These are phyloP conservation scores for Noctua comes DNA, from an alignment of 2,888 invertebrate species.

Conservation along the genomic window DNA sequence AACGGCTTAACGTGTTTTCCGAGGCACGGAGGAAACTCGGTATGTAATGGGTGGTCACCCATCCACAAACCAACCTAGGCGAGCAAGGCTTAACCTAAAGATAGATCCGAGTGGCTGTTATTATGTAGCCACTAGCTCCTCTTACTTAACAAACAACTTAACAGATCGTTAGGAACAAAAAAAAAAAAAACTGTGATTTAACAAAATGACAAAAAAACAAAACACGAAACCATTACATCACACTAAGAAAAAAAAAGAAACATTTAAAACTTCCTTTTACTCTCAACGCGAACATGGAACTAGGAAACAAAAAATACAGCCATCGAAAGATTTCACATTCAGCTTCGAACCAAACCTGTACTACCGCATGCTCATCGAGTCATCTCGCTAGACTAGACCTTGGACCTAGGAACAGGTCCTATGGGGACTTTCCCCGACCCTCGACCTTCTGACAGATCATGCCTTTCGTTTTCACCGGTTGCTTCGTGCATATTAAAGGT, in stretches of 20 bases:
- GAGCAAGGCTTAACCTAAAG: too few species aligned
- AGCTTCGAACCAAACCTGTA: conserved; percentile 41
- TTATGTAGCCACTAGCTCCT: too few species aligned
- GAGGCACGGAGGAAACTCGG: too few species aligned
- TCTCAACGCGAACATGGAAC: conserved; percentile 16
- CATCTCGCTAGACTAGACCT: conserved; percentile 54
- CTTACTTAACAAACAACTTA: too few species aligned
- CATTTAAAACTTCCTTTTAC: conserved; percentile 3
- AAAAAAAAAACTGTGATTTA: too few species aligned
- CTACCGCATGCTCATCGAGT: conserved; percentile 22
- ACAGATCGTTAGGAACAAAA: too few species aligned
- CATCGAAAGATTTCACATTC: conserved; percentile 51
- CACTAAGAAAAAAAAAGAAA: neutral
- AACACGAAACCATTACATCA: neutral
- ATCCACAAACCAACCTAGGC: too few species aligned
- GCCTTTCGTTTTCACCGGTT: conserved; percentile 68
- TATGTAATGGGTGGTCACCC: too few species aligned
- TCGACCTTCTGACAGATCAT: conserved; percentile 49
- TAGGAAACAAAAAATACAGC: conserved; percentile 17
- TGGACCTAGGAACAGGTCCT: conserved; percentile 62
- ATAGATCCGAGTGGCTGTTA: too few species aligned
- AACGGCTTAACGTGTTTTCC: neutral
- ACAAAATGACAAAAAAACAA: neutral
- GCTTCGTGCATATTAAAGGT: conserved; percentile 40
- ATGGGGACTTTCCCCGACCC: conserved; percentile 67